A percentile compares a stretch with the other conserved stretches of the same genome.
phyloP scores from a whole-genome alignment of 2,888 invertebrate genomes.

The Congeria kusceri region DNA sequence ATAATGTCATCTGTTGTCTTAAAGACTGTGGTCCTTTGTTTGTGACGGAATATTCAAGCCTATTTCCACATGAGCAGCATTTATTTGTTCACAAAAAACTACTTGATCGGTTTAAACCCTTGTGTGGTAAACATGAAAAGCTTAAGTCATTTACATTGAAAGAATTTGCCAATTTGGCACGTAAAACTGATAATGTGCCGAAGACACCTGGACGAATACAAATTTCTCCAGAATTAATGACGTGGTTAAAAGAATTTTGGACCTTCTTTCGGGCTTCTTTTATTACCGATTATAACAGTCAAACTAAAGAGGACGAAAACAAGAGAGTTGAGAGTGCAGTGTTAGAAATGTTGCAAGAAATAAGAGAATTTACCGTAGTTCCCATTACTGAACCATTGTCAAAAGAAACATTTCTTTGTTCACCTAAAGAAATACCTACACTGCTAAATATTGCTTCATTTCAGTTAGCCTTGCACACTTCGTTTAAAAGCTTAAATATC shows the following conservation, averaged over 20 bases:
- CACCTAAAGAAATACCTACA: no score
- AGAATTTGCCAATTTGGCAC: not conserved
- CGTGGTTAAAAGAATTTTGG: not conserved
- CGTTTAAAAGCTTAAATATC: no score
- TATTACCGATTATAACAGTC: no score
- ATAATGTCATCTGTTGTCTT: slow-evolving; percentile 59
- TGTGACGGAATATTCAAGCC: slow-evolving; percentile 28
- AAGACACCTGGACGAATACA: not conserved
- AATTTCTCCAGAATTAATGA: no score
- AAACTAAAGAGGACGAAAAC: no score
- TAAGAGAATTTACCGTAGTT: no score
- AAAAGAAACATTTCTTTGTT: no score
- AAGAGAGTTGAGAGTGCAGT: no score
- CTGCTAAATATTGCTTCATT: no score
- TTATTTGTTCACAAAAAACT: not conserved
- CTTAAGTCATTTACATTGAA: not conserved
- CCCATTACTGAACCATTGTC: no score
- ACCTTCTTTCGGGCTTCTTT: not conserved
- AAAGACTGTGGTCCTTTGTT: slow-evolving; percentile 46
- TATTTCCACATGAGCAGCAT: slow-evolving; percentile 15
- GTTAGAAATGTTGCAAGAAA: no score
- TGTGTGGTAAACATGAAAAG: not conserved
- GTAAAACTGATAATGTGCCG: not conserved
- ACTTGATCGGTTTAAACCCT: not conserved
- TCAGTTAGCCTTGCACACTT: no score